phyloP scores from a whole-genome alignment of 2,797 vertebrate species.

The Pogoniulus pusillus region DNA sequence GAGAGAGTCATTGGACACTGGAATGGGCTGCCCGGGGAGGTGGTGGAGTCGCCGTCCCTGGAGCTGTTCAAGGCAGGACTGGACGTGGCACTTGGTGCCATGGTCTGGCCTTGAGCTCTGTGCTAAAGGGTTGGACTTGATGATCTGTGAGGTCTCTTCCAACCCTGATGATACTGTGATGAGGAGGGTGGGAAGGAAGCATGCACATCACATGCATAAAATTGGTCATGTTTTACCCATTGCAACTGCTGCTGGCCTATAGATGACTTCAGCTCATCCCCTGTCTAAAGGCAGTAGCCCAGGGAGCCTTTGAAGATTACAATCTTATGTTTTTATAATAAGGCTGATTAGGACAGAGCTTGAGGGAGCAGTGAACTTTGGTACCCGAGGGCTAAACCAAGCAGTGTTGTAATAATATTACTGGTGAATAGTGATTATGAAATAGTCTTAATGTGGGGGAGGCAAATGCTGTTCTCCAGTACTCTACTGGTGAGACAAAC shows the following conservation, averaged over 20 bases:
- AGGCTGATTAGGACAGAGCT: conserved; percentile 52
- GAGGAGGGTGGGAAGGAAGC: neutral
- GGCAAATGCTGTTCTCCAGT: neutral
- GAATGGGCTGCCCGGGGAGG: no score
- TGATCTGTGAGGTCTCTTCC: no score
- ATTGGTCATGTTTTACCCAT: conserved; percentile 55
- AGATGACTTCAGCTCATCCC: conserved; percentile 40
- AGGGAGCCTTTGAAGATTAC: conserved; percentile 65
- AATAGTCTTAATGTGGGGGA: conserved; percentile 35
- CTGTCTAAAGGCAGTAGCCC: conserved; percentile 52
- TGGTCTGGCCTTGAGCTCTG: no score
- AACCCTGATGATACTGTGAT: no score
- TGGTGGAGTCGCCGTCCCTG: no score
- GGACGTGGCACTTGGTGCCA: no score
- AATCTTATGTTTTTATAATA: conserved; percentile 68
- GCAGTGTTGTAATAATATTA: neutral
- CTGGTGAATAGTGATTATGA: conserved; percentile 37
- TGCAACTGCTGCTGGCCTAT: conserved; percentile 53
- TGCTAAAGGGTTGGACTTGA: no score
- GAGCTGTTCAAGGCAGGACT: no score
- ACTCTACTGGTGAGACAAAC: neutral
- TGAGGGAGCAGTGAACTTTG: conserved; percentile 46
- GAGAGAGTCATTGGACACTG: no score
- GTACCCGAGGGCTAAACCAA: conserved; percentile 52
- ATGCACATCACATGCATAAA: conserved; percentile 35